These are phyloP conservation scores for Crossocerus cetratus DNA, from an alignment of 2,888 invertebrate genomes.

Conservation along the genomic window DNA sequence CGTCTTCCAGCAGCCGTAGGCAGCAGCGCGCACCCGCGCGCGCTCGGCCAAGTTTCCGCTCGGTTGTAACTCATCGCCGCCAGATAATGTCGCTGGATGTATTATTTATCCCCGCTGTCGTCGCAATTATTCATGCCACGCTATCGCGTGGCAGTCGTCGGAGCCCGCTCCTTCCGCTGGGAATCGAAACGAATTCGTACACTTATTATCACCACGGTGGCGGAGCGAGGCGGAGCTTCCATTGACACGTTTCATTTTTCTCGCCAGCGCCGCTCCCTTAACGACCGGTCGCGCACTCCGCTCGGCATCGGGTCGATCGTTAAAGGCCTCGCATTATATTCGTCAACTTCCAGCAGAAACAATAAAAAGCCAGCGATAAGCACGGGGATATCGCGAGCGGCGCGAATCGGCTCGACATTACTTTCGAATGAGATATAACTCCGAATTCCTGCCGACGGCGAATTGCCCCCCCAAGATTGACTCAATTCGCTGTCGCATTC, in stretches of 20 bases:
- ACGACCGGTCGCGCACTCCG: conserved; percentile 25
- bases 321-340: conserved; percentile 22
- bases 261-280: conserved; percentile 35
- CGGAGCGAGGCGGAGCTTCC: conserved; percentile 36
- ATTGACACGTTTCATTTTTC: conserved; percentile 56
- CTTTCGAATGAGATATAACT: too few relatives aligned
- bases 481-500: too few relatives aligned
- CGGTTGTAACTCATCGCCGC: conserved; percentile 68
- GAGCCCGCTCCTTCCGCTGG: conserved; percentile 62
- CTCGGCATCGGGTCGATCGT: conserved; percentile 11
- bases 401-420: not conserved
- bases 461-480: too few relatives aligned
- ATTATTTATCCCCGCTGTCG: conserved; percentile 71
- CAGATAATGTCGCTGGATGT: conserved; percentile 72
- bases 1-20: conserved; percentile 41
- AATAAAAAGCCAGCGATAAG: not conserved
- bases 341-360: conserved; percentile 23
- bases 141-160: conserved; percentile 61
- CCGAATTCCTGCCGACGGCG: too few relatives aligned
- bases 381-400: not conserved
- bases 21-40: too few relatives aligned
- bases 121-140: conserved; percentile 73
- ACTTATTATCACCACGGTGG: conserved; percentile 53
- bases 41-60: conserved; percentile 51
- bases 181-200: conserved; percentile 69